A percentile compares a stretch with the other conserved stretches of the same genome.
These are phyloP conservation scores for Connochaetes taurinus DNA, from an alignment of 2,113 vertebrate species.

Conservation along the genomic window DNA sequence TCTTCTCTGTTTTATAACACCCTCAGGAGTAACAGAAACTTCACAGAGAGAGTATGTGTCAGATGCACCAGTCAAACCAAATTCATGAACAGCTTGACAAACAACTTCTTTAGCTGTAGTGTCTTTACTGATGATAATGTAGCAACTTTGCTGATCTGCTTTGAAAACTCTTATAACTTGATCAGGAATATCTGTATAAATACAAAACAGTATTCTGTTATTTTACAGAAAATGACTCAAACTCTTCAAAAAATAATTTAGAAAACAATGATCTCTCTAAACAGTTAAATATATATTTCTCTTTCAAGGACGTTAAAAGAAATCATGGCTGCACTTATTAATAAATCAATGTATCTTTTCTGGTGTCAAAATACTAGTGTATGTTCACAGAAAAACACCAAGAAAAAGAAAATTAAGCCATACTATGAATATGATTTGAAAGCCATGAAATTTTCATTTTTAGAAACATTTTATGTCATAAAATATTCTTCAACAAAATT, in stretches of 20 bases:
- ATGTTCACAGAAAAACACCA: background rate
- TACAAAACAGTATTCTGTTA: background rate
- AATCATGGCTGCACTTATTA: background rate
- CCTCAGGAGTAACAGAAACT: constrained; percentile 94
- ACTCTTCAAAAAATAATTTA: background rate
- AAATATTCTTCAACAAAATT: background rate
- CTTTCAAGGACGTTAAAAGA: background rate
- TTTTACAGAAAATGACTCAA: background rate
- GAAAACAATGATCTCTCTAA: background rate
- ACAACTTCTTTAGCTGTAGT: constrained; percentile 98
- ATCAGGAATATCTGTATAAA: constrained; percentile 91
- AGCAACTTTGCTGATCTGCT: constrained; percentile 97
- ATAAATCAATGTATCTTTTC: background rate
- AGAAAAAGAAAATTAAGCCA: background rate
- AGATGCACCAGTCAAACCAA: constrained; percentile 84
- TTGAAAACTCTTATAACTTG: constrained; percentile 97
- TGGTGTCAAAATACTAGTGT: constrained; percentile 14
- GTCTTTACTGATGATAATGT: constrained; percentile 98
- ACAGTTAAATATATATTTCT: background rate
- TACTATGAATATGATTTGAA: background rate
- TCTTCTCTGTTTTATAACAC: constrained; percentile 94
- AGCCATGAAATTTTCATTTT: background rate
- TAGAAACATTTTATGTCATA: background rate
- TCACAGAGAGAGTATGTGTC: constrained; percentile 96
- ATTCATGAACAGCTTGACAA: constrained; percentile 90